Percentiles rank a stretch among this genome's conserved stretches.
phyloP scores from a whole-genome alignment of 2,797 vertebrate species.

The Gambusia yucatana region DNA sequence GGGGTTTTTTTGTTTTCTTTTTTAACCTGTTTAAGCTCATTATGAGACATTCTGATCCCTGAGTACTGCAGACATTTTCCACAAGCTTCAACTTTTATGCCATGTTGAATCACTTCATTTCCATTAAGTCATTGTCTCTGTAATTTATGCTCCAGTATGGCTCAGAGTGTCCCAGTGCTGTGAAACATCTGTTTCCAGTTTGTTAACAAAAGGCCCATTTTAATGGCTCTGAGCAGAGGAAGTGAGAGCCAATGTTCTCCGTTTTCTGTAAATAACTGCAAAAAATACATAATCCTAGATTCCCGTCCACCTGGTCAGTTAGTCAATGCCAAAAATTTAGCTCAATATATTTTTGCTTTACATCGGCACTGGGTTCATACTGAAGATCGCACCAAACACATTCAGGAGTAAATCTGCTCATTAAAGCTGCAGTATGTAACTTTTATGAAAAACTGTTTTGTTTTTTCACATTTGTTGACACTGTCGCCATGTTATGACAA shows the following conservation, averaged over 20 bases:
- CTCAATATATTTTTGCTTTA: not conserved
- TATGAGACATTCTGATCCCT: not conserved
- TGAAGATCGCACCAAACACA: not conserved
- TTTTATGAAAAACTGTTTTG: not conserved
- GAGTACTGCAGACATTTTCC: slow-evolving; percentile 10
- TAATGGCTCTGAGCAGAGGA: slow-evolving; percentile 33
- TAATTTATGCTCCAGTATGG: slow-evolving; percentile 14
- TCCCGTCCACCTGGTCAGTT: not conserved
- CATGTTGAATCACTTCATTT: slow-evolving; percentile 30
- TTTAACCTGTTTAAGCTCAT: not conserved
- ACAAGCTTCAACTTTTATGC: slow-evolving; percentile 7
- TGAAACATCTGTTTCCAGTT: slow-evolving; percentile 65
- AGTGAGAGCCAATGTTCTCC: slow-evolving; percentile 18
- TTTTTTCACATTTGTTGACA: not conserved
- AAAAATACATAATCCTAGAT: slow-evolving; percentile 22
- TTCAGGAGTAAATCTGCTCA: not conserved
- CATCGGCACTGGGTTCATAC: not conserved
- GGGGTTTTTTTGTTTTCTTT: too few species aligned
- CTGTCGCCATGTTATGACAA: too few species aligned
- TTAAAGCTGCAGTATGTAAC: not conserved
- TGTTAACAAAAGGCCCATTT: slow-evolving; percentile 42
- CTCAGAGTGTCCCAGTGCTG: slow-evolving; percentile 31
- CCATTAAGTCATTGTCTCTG: slow-evolving; percentile 40
- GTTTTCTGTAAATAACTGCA: slow-evolving; percentile 30
- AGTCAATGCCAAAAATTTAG: not conserved